A percentile compares a stretch with the other conserved stretches of the same genome.
phyloP scores from a whole-genome alignment of 2,888 invertebrate genomes.

The Dolichomitus sp. region DNA sequence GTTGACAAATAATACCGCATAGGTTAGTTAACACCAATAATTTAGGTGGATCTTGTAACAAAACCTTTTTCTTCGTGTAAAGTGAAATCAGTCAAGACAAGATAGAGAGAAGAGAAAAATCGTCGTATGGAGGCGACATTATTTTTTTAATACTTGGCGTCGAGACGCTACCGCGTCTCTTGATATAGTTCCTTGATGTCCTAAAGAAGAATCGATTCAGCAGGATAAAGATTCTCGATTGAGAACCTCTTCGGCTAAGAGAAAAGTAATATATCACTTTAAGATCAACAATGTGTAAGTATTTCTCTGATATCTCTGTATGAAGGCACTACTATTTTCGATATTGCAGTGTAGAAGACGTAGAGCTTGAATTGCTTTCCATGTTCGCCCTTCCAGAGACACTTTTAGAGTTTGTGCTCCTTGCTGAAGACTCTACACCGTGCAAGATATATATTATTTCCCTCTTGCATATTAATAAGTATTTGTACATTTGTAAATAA shows the following conservation, averaged over 20 bases:
- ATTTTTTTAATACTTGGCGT: too few species aligned
- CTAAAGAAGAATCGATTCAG: conserved; percentile 33
- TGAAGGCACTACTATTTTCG: conserved; percentile 19
- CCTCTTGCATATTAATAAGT: conserved; percentile 60
- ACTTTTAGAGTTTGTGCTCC: conserved; percentile 84
- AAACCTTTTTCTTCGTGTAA: background rate
- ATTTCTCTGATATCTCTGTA: conserved; percentile 73
- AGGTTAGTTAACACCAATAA: too few species aligned
- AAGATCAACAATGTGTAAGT: conserved; percentile 84
- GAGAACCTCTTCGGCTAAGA: conserved; percentile 79
- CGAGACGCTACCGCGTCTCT: too few species aligned
- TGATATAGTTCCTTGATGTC: conserved; percentile 9
- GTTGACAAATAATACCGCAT: too few species aligned
- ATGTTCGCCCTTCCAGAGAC: conserved; percentile 82
- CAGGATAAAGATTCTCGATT: conserved; percentile 64
- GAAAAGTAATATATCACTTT: conserved; percentile 81
- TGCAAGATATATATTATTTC: conserved; percentile 79
- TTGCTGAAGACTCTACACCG: conserved; percentile 75
- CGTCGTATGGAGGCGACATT: too few species aligned
- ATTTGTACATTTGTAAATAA: background rate
- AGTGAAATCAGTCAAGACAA: too few species aligned
- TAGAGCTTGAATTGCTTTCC: conserved; percentile 74
- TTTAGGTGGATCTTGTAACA: too few species aligned
- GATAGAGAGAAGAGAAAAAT: too few species aligned
- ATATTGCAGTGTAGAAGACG: background rate